Base-by-base conservation (phyloP, 2,797 vertebrate species). In the Myripristis jacobus region DNA sequence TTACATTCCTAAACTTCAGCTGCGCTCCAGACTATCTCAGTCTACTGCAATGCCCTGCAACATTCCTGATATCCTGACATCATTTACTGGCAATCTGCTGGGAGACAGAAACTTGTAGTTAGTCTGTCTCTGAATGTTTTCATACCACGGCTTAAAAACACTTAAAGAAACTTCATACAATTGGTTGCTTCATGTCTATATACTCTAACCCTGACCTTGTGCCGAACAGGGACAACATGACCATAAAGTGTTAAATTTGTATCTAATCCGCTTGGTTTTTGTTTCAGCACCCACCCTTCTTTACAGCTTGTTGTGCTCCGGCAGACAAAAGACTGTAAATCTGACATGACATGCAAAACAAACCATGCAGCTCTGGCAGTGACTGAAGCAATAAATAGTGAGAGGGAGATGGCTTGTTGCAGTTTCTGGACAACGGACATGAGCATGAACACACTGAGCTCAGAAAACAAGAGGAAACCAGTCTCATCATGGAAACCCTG, bases 281-380 rank as follows among this genome's bases (percentile, higher is more conserved):
- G 2, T 4, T 4, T 70, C 41, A 43, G 41, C 6, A 43, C 4
- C 41, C 41, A 4, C 15, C 3, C 18, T 21, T 18, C 66, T 61
- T 55, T 43, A 29, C 15, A 58, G 27, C 22, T 44, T 69, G 60
- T n/a, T 60, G 0, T 7, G 11, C 6, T 74, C 44, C 38, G 25
- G 44, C 27, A 78, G 44, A 43, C 41, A 43, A 43, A 43, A 43
- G 41, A 66, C 24, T 48, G 15, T 51, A 52, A 58, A 79, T 63
- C 53, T 59, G 24, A 57, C 24, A 19, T 34, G 56, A 61, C 69
- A 4, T 19, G 31, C 6, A 54, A 79, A 82, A 54, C 48, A 66
- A 66, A 65, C 16, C 34, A 15, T 7, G 38, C 13, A 36, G 48
- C 44, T 63, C 64, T 59, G 65, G 29, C 46, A 64, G 19, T 50